Evolutionary conservation across 2,888 invertebrate species (phyloP).

Genomic region (Scaeva pyrastri): DNA sequence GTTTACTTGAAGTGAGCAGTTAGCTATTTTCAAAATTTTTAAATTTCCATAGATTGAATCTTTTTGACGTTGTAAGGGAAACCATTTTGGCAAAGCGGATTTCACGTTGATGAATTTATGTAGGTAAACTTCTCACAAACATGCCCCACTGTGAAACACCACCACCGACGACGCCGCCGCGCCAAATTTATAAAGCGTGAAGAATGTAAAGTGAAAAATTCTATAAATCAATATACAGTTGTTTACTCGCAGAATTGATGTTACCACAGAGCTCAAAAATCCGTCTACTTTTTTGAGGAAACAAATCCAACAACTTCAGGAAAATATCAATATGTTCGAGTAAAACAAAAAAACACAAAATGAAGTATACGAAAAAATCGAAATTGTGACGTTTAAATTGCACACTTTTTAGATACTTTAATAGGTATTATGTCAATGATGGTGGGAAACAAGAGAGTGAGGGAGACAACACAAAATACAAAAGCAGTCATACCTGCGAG

Average conservation of each 20-base stretch:
- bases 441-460: too few relatives aligned
- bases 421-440: too few relatives aligned
- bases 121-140: background rate
- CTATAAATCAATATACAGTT: slow-evolving; percentile 67
- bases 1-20: too few relatives aligned
- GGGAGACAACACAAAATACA: slow-evolving; percentile 39
- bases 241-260: slow-evolving; percentile 48
- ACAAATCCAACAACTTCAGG: background rate
- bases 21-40: too few relatives aligned
- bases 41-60: too few relatives aligned
- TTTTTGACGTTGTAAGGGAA: too few relatives aligned
- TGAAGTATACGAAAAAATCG: slow-evolving; percentile 29
- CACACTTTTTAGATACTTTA: slow-evolving; percentile 60
- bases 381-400: slow-evolving; percentile 71
- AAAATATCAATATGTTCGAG: background rate
- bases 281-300: background rate
- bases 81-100: too few relatives aligned
- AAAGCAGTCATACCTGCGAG: background rate
- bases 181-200: slow-evolving; percentile 51
- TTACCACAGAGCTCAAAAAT: slow-evolving; percentile 51
- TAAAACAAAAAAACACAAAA: background rate
- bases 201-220: slow-evolving; percentile 64
- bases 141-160: background rate
- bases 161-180: too few relatives aligned
- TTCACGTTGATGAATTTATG: too few relatives aligned